Percentiles rank a stretch among this genome's conserved stretches.
These are phyloP conservation scores for Terrapene triunguis DNA, from an alignment of 2,113 vertebrate genomes.

Conservation along the genomic window DNA sequence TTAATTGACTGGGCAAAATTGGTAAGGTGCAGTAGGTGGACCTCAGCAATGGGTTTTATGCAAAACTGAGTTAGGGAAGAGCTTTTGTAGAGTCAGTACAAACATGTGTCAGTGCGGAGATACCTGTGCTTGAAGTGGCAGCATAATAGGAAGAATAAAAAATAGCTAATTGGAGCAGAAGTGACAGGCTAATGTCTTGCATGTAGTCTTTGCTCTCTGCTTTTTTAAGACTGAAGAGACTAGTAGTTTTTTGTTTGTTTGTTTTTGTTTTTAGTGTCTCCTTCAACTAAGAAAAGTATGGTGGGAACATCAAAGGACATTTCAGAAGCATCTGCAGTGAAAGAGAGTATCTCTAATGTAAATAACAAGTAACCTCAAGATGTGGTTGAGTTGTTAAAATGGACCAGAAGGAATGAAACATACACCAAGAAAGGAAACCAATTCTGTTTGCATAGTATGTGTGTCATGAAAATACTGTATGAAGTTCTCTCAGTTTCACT, in stretches of 20 bases:
- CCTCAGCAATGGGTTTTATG: not conserved
- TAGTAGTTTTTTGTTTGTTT: not conserved
- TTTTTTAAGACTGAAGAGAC: not conserved
- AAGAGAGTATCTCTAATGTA: not conserved
- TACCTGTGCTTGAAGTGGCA: not conserved
- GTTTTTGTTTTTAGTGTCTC: not conserved
- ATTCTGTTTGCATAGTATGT: not conserved
- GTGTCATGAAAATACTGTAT: not conserved
- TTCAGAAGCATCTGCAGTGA: not conserved
- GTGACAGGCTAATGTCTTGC: not conserved
- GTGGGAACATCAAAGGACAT: not conserved
- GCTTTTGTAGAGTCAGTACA: not conserved
- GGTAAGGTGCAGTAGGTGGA: not conserved
- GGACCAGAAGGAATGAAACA: not conserved
- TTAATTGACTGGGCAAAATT: not conserved
- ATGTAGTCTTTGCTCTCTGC: rapidly evolving
- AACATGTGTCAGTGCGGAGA: not conserved
- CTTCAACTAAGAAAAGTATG: not conserved
- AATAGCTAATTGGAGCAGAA: not conserved
- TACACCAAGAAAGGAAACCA: not conserved
- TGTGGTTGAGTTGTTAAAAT: not conserved
- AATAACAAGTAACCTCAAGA: not conserved
- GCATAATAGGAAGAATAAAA: not conserved
- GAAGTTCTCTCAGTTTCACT: not conserved
- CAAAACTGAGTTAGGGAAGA: not conserved